Percentiles rank a stretch among this genome's conserved stretches.
Evolutionary conservation across 53 echinoderm and acorn worm genomes (phyloP).

Genomic region (Temnopleurus reevesii): DNA sequence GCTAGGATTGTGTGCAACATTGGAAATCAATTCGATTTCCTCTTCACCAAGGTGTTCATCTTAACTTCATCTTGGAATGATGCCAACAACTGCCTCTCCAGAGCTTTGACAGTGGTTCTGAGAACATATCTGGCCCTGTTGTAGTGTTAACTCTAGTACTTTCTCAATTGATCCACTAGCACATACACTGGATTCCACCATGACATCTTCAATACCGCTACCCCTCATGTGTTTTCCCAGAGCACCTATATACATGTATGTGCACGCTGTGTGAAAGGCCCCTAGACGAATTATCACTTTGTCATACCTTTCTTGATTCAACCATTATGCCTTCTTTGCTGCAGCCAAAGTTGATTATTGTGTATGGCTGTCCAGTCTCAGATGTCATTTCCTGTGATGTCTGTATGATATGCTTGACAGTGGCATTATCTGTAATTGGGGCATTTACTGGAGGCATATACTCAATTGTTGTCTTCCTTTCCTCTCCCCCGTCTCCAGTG

Average conservation of each 20-base stretch:
- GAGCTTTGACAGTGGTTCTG: slow-evolving; percentile 32
- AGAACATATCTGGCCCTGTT: slow-evolving; percentile 58
- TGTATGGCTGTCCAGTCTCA: slow-evolving; percentile 61
- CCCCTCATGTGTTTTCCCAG: slow-evolving; percentile 52
- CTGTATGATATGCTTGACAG: slow-evolving; percentile 59
- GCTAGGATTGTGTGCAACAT: slow-evolving; percentile 35
- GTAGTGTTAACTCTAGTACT: slow-evolving; percentile 63
- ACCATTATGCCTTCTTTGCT: slow-evolving; percentile 66
- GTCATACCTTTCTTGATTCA: background rate
- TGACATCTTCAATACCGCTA: slow-evolving; percentile 59
- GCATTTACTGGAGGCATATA: slow-evolving; percentile 68
- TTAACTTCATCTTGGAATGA: slow-evolving; percentile 16
- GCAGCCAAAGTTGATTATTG: slow-evolving; percentile 68
- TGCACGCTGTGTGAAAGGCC: slow-evolving; percentile 60
- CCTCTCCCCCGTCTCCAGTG: slow-evolving; percentile 24
- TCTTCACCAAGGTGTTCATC: slow-evolving; percentile 43
- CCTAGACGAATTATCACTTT: slow-evolving; percentile 63
- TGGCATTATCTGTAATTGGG: slow-evolving; percentile 52
- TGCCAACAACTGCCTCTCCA: slow-evolving; percentile 61
- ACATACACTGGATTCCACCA: slow-evolving; percentile 60
- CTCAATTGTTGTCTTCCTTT: slow-evolving; percentile 61
- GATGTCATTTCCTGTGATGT: slow-evolving; percentile 62
- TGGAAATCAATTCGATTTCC: slow-evolving; percentile 30
- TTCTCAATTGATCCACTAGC: slow-evolving; percentile 64
- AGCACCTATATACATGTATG: slow-evolving; percentile 64